Evolutionary conservation across 2,888 invertebrate genomes (phyloP).

Genomic region (Cephus nigrinus): DNA sequence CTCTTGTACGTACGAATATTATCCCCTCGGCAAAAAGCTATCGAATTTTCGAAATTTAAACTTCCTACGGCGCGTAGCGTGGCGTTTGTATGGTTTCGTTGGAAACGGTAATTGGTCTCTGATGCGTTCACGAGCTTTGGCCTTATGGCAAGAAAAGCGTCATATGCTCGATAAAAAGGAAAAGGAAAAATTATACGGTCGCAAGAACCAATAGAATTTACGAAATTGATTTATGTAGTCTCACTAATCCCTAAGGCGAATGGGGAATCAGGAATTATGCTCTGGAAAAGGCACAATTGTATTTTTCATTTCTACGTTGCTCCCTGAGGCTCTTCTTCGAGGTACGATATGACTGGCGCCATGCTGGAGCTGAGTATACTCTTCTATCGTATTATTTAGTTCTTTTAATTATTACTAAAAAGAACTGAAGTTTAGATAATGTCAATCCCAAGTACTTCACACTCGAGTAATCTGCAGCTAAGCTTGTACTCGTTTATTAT

Average conservation of each 20-base stretch:
- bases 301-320: neutral
- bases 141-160: neutral
- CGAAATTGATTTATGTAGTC: neutral
- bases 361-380: neutral
- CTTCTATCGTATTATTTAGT: neutral
- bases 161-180: neutral
- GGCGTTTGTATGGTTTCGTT: conserved; percentile 45
- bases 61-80: conserved; percentile 40
- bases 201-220: neutral
- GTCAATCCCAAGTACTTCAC: neutral
- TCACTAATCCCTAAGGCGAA: neutral
- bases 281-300: neutral
- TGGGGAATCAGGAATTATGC: neutral
- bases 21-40: conserved; percentile 41
- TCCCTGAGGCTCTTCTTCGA: neutral
- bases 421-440: neutral
- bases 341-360: neutral
- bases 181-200: neutral
- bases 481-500: neutral
- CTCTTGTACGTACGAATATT: conserved; percentile 25
- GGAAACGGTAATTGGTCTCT: conserved; percentile 28
- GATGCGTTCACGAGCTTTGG: neutral
- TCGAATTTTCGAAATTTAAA: conserved; percentile 55
- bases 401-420: neutral
- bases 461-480: neutral